These are phyloP conservation scores for Emydoidea blandingii DNA, from an alignment of 2,797 vertebrate genomes.

Conservation along the genomic window DNA sequence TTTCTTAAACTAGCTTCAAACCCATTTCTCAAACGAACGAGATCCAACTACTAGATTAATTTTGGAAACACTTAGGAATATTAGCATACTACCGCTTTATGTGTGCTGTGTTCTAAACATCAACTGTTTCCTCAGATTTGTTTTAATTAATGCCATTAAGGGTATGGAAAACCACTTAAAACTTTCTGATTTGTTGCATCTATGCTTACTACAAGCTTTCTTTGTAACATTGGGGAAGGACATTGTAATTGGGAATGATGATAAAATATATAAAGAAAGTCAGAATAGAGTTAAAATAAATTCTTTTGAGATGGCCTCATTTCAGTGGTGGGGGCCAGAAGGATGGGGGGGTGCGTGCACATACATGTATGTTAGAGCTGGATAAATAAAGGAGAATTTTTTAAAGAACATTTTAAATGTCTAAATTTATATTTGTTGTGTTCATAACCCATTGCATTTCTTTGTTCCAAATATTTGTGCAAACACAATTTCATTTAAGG, in stretches of 20 bases:
- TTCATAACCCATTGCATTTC: not conserved
- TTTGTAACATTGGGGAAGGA: not conserved
- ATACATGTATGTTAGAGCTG: not conserved
- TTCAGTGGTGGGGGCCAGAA: not conserved
- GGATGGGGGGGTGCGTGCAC: not conserved
- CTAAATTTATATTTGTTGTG: not conserved
- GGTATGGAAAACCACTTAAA: not conserved
- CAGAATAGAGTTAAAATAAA: not conserved
- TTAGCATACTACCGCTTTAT: not conserved
- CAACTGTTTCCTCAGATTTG: not conserved
- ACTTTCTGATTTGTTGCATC: not conserved
- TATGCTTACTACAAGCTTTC: not conserved
- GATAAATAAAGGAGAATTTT: not conserved
- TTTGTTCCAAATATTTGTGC: not conserved
- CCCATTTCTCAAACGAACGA: not conserved
- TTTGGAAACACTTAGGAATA: not conserved
- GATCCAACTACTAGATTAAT: not conserved
- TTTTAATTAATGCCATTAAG: constrained; percentile 11
- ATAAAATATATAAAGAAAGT: not conserved
- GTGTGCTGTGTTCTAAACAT: not conserved
- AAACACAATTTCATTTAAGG: not conserved
- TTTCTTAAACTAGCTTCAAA: not conserved
- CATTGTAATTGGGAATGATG: not conserved
- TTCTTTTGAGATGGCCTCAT: not conserved
- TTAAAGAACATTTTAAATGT: not conserved